Base-by-base conservation (phyloP, 2,888 invertebrate species). In the Drosophila pseudotalamancana region DNA sequence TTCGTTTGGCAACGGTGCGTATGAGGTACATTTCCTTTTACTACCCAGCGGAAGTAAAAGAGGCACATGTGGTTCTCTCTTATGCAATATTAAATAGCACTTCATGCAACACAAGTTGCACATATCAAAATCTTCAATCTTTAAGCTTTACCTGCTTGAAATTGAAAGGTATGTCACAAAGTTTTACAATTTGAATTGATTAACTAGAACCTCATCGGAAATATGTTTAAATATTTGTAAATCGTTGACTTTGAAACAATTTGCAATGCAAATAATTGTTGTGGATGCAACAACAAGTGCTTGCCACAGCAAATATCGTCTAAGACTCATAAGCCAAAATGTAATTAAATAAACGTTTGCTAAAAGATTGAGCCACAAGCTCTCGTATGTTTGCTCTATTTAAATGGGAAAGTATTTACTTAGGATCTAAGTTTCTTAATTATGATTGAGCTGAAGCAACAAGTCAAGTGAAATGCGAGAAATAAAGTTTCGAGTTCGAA, bases 391-490 rank as follows among this genome's bases (percentile, higher is more conserved):
- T 14, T 19, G 29, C 11, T 4, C 14, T n/a, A 8, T 14, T 50
- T 19, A 29, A 37, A 35, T 46, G 4, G 16, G 48, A 12, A 19
- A 23, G 25, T 34, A 14, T 27, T 50, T 2, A 4, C 31, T 23
- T 45, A 39, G 45, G 29, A 45, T 54, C 60, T 49, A 48, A 19
- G 35, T 43, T 50, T 39, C 35, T 60, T 72, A 63, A 77, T 77
- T 79, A 40, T 64, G 65, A 62, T 65, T 69, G 51, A 55, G 65
- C 66, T 62, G 48, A 51, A 31, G 56, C 61, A 78, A 57, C 46
- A 83, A 77, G 55, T 63, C 35, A 59, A 61, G 43, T 55, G 31
- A 55, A 62, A 9, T 45, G 50, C 43, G 29, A 76, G 55, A 50
- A 60, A 40, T 29, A 35, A 39, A 25, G 27, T 51, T 23, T 11